Conservation (phyloP, 2,888 invertebrate genomes). For the Eupeodes luniger region DNA sequence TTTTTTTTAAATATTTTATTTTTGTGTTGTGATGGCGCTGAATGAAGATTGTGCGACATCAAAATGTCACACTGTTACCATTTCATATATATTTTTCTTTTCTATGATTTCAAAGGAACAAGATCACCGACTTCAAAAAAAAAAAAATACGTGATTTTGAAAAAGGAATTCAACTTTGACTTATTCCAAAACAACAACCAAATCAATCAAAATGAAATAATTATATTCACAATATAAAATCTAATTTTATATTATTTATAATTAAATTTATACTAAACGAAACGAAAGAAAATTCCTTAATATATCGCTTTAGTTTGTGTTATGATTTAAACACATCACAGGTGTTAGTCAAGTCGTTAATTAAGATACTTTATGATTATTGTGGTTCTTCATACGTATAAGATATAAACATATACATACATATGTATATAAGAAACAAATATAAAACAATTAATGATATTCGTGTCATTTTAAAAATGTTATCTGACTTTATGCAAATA, state of each 20-base stretch:
- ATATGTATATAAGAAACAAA: no score
- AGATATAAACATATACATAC: no score
- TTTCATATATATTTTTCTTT: conserved; percentile 19
- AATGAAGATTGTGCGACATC: conserved; percentile 57
- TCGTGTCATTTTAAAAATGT: conserved; percentile 28
- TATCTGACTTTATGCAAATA: conserved; percentile 35
- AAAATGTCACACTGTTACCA: conserved; percentile 67
- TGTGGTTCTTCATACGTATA: neutral
- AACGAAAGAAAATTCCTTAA: neutral
- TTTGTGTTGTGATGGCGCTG: conserved; percentile 57
- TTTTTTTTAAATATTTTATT: conserved; percentile 32
- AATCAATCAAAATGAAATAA: no score
- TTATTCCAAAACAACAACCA: no score
- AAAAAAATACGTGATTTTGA: conserved; percentile 26
- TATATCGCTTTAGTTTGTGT: neutral
- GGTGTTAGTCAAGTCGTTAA: conserved; percentile 65
- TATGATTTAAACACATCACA: conserved; percentile 24
- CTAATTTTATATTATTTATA: neutral
- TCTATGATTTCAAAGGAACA: neutral
- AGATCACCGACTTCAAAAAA: neutral
- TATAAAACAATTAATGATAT: conserved; percentile 25
- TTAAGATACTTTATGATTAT: conserved; percentile 36
- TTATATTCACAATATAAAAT: neutral
- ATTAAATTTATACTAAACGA: neutral
- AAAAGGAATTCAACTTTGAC: no score